Base-by-base conservation (phyloP, 2,888 invertebrate genomes). In the Mythimna ferrago region DNA sequence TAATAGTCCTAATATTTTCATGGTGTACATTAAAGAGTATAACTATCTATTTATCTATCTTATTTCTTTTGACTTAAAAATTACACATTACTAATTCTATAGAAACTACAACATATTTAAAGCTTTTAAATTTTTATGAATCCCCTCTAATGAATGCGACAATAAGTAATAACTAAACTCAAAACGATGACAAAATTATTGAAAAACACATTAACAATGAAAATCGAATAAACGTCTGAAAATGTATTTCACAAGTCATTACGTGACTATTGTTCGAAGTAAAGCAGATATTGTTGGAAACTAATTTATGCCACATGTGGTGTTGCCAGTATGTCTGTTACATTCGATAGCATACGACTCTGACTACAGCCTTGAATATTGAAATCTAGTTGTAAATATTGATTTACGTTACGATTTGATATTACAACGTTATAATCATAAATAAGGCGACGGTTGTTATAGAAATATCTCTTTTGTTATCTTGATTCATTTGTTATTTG, bases 281-380 rank as follows among this genome's bases (percentile, higher is more conserved):
- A 26, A 32, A 35, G 11, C n/a, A 54, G 41, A 66, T 66, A 74
- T 62, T 57, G 16, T 60, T 48, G 14, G 38, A 41, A 60, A 60
- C 35, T 60, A 66, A 71, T 76, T 78, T 51, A 67, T 73, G 57
- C 65, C 66, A 63, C 73, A 71, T 73, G 64, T 60, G 54, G 60
- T 73, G 71, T 64, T 67, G 77, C 73, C 81, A 78, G 66, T 61
- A 7, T 61, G 85, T 86, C 83, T 86, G 76, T 77, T 32, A 84
- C 69, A 72, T 85, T 81, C 56, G 81, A 75, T 80, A 80, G 61
- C 69, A 74, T 60, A 76, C 53, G 75, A 81, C 75, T 74, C 71
- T 78, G 85, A 84, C 70, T 73, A 63, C 53, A 80, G 81, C 86
- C 86, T 88, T 88, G 88, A 84, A 74, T 61, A 81, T 79, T 86